Evolutionary conservation across 2,113 vertebrate genomes (phyloP).

Genomic region (Struthidea cinerea): DNA sequence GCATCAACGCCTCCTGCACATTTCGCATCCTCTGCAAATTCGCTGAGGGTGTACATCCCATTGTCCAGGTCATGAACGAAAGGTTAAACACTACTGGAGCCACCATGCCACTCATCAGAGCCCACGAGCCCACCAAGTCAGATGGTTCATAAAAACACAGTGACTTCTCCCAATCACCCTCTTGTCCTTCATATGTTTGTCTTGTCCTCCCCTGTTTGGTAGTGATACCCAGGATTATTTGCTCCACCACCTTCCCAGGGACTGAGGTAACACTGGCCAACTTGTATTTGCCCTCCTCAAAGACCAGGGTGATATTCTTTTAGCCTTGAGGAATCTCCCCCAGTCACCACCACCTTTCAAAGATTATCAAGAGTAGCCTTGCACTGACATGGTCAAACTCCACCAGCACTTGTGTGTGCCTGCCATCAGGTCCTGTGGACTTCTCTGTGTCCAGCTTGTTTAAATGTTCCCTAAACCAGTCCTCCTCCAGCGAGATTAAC

Average conservation of each 20-base stretch:
- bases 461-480: background rate
- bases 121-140: background rate
- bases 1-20: background rate
- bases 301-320: background rate
- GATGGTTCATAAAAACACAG: background rate
- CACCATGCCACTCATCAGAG: background rate
- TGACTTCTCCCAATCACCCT: background rate
- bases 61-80: background rate
- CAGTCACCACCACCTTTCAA: background rate
- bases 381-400: fast-evolving
- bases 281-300: background rate
- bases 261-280: background rate
- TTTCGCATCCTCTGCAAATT: background rate
- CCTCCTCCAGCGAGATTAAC: background rate
- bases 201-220: background rate
- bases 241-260: background rate
- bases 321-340: background rate
- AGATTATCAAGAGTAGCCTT: background rate
- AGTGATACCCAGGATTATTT: background rate
- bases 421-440: background rate
- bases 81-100: background rate
- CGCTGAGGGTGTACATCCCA: background rate
- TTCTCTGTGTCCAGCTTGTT: background rate
- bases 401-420: fast-evolving
- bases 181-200: background rate